Conservation (phyloP, 2,113 vertebrate species). For the Sceloporus undulatus region DNA sequence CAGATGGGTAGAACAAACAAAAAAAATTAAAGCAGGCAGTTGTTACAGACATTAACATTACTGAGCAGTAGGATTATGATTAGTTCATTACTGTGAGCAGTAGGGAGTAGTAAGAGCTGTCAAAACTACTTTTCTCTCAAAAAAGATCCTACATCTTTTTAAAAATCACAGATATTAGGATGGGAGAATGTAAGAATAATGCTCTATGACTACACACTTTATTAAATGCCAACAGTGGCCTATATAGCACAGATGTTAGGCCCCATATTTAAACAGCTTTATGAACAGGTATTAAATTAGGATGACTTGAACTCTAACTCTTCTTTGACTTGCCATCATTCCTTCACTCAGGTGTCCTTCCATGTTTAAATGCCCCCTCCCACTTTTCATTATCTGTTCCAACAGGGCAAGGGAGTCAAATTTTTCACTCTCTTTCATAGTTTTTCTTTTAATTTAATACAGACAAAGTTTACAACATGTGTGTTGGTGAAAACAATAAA, state of each 20-base stretch:
- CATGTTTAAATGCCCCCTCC: background rate
- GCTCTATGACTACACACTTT: background rate
- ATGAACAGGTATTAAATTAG: background rate
- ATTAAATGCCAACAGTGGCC: background rate
- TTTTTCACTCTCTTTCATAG: constrained; percentile 1
- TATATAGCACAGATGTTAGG: background rate
- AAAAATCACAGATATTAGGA: background rate
- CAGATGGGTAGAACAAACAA: constrained; percentile 33
- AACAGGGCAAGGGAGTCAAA: background rate
- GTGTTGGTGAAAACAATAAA: background rate
- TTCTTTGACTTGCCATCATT: background rate
- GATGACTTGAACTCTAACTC: background rate
- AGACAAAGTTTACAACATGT: background rate
- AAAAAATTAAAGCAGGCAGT: constrained; percentile 29
- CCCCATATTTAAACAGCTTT: background rate
- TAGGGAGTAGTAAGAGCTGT: constrained; percentile 7
- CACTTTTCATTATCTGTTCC: background rate
- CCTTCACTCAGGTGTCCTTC: background rate
- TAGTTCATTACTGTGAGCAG: constrained; percentile 33
- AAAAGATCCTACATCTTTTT: background rate
- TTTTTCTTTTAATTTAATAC: background rate
- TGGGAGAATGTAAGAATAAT: background rate
- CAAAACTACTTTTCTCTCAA: background rate
- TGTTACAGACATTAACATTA: constrained; percentile 20
- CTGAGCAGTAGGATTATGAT: constrained; percentile 21